Evolutionary conservation across 2,797 vertebrate species (phyloP).

Genomic region (Eurystomus glaucurus): DNA sequence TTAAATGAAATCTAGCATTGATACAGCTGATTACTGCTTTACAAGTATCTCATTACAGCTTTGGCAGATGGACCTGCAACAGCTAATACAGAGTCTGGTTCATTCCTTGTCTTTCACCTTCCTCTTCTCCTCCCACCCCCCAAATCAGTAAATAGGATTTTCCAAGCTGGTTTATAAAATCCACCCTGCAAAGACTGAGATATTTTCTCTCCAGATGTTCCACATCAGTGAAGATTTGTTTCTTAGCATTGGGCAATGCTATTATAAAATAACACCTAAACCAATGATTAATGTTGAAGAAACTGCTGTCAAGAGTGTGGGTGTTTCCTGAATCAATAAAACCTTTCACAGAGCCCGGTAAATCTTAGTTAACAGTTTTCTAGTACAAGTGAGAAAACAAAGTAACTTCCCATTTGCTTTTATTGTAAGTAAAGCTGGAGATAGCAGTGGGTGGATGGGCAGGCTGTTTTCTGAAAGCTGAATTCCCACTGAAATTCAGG

Average conservation of each 20-base stretch:
- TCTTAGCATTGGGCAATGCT: constrained; percentile 11
- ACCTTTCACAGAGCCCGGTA: not conserved
- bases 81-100: not conserved
- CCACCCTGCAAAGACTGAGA: not conserved
- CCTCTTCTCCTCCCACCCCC: not conserved
- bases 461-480: not conserved
- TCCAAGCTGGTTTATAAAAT: constrained; percentile 14
- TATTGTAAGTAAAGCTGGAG: not conserved
- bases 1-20: not conserved
- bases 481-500: not conserved
- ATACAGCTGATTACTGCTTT: not conserved
- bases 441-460: not conserved
- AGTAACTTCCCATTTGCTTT: not conserved
- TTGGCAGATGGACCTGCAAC: constrained; percentile 23
- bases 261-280: constrained; percentile 39
- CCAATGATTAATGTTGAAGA: constrained; percentile 11
- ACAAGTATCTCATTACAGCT: not conserved
- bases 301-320: not conserved
- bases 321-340: constrained; percentile 13
- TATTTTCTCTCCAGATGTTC: constrained; percentile 23
- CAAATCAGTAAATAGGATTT: constrained; percentile 41
- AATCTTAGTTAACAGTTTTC: not conserved
- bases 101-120: not conserved
- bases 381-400: not conserved
- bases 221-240: not conserved